A percentile compares a stretch with the other conserved stretches of the same genome.
Evolutionary conservation across 2,797 vertebrate species (phyloP).

Genomic region (Anguilla marmorata): DNA sequence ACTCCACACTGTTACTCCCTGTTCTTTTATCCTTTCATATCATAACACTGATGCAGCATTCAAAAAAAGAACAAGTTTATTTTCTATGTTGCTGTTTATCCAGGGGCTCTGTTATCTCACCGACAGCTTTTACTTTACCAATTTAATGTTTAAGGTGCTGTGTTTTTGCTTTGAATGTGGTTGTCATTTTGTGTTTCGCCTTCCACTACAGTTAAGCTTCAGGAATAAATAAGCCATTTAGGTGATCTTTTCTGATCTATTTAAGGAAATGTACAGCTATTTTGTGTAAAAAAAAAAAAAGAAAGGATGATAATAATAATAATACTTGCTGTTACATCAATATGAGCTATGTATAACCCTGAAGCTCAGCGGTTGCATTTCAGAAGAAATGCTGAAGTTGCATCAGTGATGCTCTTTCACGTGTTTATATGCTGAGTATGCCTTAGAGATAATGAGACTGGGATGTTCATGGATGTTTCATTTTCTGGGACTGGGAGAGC

Average conservation of each 20-base stretch:
- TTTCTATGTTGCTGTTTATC: not conserved
- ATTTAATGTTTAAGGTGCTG: constrained; percentile 31
- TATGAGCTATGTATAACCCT: not conserved
- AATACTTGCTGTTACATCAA: constrained; percentile 1
- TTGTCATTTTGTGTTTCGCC: constrained; percentile 23
- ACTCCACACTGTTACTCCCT: not conserved
- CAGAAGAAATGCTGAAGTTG: not conserved
- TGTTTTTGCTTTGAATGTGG: constrained; percentile 36
- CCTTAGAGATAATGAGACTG: not conserved
- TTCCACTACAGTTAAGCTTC: not conserved
- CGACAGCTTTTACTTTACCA: not conserved
- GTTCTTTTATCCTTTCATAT: not conserved
- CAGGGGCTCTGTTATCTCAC: not conserved
- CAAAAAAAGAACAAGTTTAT: not conserved
- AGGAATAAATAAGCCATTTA: constrained; percentile 22
- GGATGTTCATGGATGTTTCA: not conserved
- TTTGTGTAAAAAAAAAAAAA: constrained; percentile 35
- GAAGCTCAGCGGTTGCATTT: not conserved
- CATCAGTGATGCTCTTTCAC: constrained; percentile 10
- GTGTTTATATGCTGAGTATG: not conserved
- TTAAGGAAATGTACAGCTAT: constrained; percentile 34
- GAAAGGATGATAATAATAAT: constrained; percentile 30
- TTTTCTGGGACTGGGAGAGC: not conserved
- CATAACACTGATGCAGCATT: not conserved
- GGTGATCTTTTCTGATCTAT: constrained; percentile 12